A percentile compares a stretch with the other conserved stretches of the same genome.
Conservation (phyloP, 2,888 invertebrate genomes). For the Diadegma fenestrale region DNA sequence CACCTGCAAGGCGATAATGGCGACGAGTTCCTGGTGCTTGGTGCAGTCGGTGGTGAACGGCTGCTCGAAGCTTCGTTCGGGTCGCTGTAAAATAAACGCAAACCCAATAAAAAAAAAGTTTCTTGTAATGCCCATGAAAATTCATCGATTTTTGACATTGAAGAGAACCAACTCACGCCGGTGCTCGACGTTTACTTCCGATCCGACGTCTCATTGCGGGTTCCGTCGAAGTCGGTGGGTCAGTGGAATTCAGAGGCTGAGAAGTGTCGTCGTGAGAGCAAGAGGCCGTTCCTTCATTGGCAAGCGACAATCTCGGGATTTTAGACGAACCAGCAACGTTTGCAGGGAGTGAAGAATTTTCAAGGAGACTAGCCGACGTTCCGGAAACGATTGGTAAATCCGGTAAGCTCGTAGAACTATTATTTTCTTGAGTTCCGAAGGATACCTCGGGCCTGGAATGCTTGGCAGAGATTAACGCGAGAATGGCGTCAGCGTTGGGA, state of each 20-base stretch:
- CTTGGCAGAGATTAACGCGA: conserved; percentile 73
- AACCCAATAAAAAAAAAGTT: background rate
- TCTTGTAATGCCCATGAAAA: too few relatives aligned
- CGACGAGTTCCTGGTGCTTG: conserved; percentile 19
- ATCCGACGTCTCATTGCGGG: background rate
- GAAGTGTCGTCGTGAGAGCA: conserved; percentile 8
- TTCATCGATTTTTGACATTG: too few relatives aligned
- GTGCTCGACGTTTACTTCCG: conserved; percentile 17
- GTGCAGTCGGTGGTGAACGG: background rate
- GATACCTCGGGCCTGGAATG: conserved; percentile 65
- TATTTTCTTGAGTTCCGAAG: background rate
- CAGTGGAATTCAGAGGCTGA: background rate
- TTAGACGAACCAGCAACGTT: conserved; percentile 9
- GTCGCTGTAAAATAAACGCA: conserved; percentile 10
- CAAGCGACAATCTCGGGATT: background rate
- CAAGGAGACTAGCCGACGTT: background rate
- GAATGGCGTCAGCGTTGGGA: conserved; percentile 35
- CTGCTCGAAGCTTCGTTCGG: conserved; percentile 27
- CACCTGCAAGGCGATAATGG: conserved; percentile 68
- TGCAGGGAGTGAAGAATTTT: background rate
- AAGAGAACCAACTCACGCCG: conserved; percentile 35
- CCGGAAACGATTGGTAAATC: background rate
- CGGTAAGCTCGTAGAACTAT: background rate
- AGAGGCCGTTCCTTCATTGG: conserved; percentile 7
- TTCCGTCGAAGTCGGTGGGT: background rate